Evolutionary conservation across 2,888 invertebrate genomes (phyloP).

Genomic region (Perithous albicinctus): DNA sequence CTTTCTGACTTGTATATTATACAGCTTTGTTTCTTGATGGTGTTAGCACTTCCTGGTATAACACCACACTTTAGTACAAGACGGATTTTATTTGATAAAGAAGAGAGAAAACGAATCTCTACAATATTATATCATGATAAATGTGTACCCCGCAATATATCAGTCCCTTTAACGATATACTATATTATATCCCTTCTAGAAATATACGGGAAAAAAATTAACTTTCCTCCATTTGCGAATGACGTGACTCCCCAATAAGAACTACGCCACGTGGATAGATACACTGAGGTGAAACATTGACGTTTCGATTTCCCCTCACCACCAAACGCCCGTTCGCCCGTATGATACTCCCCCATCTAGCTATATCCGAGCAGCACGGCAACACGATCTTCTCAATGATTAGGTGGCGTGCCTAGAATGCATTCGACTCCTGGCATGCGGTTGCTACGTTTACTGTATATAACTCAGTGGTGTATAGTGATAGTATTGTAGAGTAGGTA

Average conservation of each 20-base stretch:
- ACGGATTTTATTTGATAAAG: neutral
- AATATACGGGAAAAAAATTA: slow-evolving; percentile 13
- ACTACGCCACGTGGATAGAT: slow-evolving; percentile 3
- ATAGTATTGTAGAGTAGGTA: slow-evolving; percentile 11
- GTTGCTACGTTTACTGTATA: slow-evolving; percentile 3
- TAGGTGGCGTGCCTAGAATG: slow-evolving; percentile 56
- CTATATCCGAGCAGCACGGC: slow-evolving; percentile 23
- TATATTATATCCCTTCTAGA: neutral
- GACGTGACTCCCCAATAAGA: slow-evolving; percentile 31
- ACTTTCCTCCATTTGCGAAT: slow-evolving; percentile 13
- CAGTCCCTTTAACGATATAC: neutral
- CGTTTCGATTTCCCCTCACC: slow-evolving; percentile 52
- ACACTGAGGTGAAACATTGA: slow-evolving; percentile 49
- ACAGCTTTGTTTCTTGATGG: neutral
- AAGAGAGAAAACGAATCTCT: neutral
- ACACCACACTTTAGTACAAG: neutral
- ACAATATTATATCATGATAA: neutral
- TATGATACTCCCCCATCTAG: slow-evolving; percentile 19
- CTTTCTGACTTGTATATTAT: neutral
- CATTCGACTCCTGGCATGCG: slow-evolving; percentile 40
- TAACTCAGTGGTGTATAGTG: neutral
- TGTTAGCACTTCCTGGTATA: neutral
- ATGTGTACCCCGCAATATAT: neutral
- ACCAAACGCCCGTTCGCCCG: slow-evolving; percentile 8
- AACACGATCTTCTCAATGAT: slow-evolving; percentile 58